phyloP scores from a whole-genome alignment of 1,140 invertebrate species.

The Sitodiplosis mosellana region DNA sequence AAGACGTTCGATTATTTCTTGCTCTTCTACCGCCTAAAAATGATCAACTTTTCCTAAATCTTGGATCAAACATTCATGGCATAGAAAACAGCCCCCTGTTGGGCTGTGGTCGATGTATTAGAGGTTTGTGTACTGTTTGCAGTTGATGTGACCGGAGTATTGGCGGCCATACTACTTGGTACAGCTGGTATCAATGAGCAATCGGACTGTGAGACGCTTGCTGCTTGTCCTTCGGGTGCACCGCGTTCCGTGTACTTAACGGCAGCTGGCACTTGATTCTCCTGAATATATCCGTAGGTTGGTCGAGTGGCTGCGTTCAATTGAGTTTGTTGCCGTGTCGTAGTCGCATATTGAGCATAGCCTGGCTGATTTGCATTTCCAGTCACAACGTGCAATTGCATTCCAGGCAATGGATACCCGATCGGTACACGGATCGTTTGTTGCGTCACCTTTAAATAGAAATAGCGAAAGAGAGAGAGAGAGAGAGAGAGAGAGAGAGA shows the following conservation, averaged over 20 bases:
- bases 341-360: slow-evolving; percentile 18
- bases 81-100: slow-evolving; percentile 25
- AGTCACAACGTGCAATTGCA: slow-evolving; percentile 25
- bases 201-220: slow-evolving; percentile 30
- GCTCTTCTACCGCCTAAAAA: too few relatives aligned
- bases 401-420: slow-evolving; percentile 21
- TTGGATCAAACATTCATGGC: slow-evolving; percentile 30
- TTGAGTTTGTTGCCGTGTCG: slow-evolving; percentile 19
- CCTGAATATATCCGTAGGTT: slow-evolving; percentile 22
- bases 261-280: slow-evolving; percentile 20
- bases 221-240: slow-evolving; percentile 38
- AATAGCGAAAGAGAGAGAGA: neutral
- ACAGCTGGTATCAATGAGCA: slow-evolving; percentile 28
- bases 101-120: slow-evolving; percentile 8
- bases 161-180: slow-evolving; percentile 9
- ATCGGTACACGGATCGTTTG: slow-evolving; percentile 26
- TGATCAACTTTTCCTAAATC: neutral
- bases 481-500: neutral
- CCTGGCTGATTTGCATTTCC: slow-evolving; percentile 20
- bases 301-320: slow-evolving; percentile 13
- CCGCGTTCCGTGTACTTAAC: slow-evolving; percentile 34
- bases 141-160: slow-evolving; percentile 9
- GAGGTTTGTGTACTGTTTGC: slow-evolving; percentile 6
- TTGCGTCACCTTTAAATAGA: slow-evolving; percentile 16
- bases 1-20: too few relatives aligned